Evolutionary conservation across 2,797 vertebrate genomes (phyloP).

Genomic region (Nothura maculosa): DNA sequence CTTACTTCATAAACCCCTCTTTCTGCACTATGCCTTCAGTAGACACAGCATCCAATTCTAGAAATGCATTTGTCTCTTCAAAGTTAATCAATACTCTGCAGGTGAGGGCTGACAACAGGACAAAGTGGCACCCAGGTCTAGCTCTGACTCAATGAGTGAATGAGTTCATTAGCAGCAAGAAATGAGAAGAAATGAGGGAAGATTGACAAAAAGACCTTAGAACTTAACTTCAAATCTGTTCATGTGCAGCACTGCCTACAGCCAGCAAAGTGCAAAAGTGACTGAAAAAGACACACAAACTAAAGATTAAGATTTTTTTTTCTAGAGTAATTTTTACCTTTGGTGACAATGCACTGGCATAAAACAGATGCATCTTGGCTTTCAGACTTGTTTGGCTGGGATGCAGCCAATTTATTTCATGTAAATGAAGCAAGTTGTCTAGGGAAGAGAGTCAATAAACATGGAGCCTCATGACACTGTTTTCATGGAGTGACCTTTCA

Average conservation of each 20-base stretch:
- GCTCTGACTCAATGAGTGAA: rapidly evolving
- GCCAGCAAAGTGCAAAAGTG: background rate
- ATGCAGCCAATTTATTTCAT: slow-evolving; percentile 38
- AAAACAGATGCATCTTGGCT: background rate
- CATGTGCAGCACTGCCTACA: background rate
- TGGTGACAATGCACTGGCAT: background rate
- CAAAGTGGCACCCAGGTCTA: background rate
- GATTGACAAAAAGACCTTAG: background rate
- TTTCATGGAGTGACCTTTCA: slow-evolving; percentile 47
- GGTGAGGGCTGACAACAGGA: background rate
- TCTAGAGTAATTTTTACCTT: background rate
- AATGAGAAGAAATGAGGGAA: background rate
- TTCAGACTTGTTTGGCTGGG: background rate
- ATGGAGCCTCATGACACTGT: background rate
- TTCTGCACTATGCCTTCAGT: background rate
- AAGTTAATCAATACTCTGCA: background rate
- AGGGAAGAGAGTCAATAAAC: slow-evolving; percentile 42
- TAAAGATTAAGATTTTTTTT: background rate
- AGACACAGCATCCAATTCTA: background rate
- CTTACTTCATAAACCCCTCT: rapidly evolving
- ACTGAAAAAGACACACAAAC: background rate
- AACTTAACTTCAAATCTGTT: no score
- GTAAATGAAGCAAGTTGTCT: slow-evolving; percentile 51
- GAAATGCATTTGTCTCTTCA: background rate
- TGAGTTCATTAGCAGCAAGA: background rate